Conservation (phyloP, 2,113 vertebrate species). For the Desmodus rotundus region DNA sequence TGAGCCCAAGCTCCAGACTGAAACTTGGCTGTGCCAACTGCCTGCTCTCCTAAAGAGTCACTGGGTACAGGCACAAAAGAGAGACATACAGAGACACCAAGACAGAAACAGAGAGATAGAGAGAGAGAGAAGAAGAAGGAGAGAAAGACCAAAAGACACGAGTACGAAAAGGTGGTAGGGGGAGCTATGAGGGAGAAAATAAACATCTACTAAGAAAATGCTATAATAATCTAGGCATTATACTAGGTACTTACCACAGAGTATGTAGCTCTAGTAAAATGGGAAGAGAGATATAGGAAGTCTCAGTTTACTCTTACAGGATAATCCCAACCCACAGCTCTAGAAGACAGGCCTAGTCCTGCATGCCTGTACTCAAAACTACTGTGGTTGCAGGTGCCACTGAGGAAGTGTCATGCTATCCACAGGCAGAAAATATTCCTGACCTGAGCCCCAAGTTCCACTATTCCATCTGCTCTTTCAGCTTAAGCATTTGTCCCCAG, state of each 20-base stretch:
- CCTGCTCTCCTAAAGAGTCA: not conserved
- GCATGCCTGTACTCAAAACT: not conserved
- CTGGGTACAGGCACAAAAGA: not conserved
- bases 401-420: not conserved
- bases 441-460: not conserved
- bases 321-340: not conserved
- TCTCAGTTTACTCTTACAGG: not conserved
- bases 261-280: not conserved
- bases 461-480: not conserved
- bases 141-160: not conserved
- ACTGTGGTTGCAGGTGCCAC: not conserved
- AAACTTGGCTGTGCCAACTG: not conserved
- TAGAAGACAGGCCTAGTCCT: not conserved
- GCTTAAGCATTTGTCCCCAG: not conserved
- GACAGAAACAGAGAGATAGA: not conserved
- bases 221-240: not conserved
- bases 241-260: not conserved
- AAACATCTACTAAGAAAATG: not conserved
- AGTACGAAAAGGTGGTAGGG: not conserved
- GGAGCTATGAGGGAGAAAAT: not conserved
- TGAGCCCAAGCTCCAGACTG: not conserved
- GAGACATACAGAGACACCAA: not conserved
- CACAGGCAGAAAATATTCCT: not conserved
- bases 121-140: not conserved
- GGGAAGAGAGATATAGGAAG: not conserved